Conservation (phyloP, 1,140 invertebrate genomes). For the Doryteuthis pealeii region DNA sequence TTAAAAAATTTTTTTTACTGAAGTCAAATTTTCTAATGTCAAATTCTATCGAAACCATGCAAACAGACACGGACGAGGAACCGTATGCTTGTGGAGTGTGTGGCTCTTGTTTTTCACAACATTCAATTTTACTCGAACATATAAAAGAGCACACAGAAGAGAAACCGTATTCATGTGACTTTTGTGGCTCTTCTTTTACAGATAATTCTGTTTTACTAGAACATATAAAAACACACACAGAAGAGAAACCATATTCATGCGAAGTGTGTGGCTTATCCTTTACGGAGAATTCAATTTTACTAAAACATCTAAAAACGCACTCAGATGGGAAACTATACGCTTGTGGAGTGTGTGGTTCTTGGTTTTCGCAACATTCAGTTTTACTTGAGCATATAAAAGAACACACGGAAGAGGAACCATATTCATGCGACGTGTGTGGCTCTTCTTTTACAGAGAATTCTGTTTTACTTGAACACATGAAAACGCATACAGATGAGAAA, state of each 20-base stretch:
- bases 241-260: not conserved
- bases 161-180: no score
- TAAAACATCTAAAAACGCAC: not conserved
- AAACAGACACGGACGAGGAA: not conserved
- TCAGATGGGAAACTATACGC: not conserved
- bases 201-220: no score
- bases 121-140: not conserved
- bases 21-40: no score
- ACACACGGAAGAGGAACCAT: not conserved
- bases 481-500: conserved; percentile 1
- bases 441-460: not conserved
- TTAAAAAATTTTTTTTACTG: no score
- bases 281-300: not conserved
- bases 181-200: no score
- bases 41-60: not conserved
- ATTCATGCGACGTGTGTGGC: not conserved
- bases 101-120: no score
- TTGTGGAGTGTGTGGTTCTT: not conserved
- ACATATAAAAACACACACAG: not conserved
- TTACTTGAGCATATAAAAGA: not conserved
- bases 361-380: not conserved
- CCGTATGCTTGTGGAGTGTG: no score
- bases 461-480: not conserved
- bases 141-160: no score
- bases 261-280: not conserved